Conservation (phyloP, 2,113 vertebrate genomes). For the Melanotaenia duboulayi region DNA sequence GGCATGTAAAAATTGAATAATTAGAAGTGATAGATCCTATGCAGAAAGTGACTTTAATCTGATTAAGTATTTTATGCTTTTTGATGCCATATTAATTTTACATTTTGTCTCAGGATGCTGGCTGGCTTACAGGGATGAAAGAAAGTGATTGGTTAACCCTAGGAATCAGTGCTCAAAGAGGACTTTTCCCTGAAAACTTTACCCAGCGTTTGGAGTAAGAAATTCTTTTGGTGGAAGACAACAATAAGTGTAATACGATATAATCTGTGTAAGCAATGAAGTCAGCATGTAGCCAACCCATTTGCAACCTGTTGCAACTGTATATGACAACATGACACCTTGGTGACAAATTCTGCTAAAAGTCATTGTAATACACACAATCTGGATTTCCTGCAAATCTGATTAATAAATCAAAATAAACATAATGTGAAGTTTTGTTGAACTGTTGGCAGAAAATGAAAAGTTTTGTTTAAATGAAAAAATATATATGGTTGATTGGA, state of each 20-base stretch:
- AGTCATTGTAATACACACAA: slow-evolving; percentile 8
- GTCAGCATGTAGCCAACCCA: slow-evolving; percentile 68
- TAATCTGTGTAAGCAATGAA: slow-evolving; percentile 65
- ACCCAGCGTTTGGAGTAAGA: slow-evolving; percentile 86
- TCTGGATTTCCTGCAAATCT: slow-evolving; percentile 37
- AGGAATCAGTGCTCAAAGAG: slow-evolving; percentile 85
- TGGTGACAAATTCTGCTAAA: slow-evolving; percentile 18
- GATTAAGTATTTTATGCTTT: too few relatives aligned
- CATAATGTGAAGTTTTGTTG: slow-evolving; percentile 79
- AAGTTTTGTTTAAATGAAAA: slow-evolving; percentile 70
- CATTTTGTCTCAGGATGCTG: slow-evolving; percentile 87
- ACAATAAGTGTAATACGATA: slow-evolving; percentile 6
- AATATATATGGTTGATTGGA: slow-evolving; percentile 83
- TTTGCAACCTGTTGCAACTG: slow-evolving; percentile 23
- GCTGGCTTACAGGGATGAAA: slow-evolving; percentile 94
- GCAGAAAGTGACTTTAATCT: not conserved
- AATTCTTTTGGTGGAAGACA: not conserved
- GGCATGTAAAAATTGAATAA: not conserved
- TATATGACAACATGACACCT: slow-evolving; percentile 16
- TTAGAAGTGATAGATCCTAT: not conserved
- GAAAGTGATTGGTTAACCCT: slow-evolving; percentile 90
- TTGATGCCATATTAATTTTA: not conserved
- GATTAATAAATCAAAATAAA: too few relatives aligned
- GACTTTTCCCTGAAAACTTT: slow-evolving; percentile 98
- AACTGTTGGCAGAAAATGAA: slow-evolving; percentile 69